Base-by-base conservation (phyloP, 2,113 vertebrate genomes). In the Climacteris rufus region DNA sequence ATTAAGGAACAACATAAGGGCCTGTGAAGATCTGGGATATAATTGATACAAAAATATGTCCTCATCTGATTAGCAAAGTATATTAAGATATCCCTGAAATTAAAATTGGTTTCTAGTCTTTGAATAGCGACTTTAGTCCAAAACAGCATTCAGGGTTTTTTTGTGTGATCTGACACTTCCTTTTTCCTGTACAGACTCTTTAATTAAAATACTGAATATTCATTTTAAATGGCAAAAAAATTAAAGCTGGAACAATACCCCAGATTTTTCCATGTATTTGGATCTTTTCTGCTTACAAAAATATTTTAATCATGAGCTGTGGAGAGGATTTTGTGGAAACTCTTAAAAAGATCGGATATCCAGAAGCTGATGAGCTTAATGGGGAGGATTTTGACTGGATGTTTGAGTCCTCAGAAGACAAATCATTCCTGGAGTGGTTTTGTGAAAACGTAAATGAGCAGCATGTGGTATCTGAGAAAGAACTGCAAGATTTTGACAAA, bases 341-440 rank as follows among this genome's bases (percentile, higher is more conserved):
- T 9, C 96, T 99, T 61, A 97, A 97, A 85, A 98, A 97, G 91
- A 97, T 99, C 52, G 97, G 98, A 85, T 99, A 98, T 97, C 98
- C 98, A 23, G 97, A 97, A 54, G 98, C 98, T 7, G 93, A 97
- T 50, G 88, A 84, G 16, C 98, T 99, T 65, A 98, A 98, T 89
- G 98, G 98, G 81, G 99, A 98, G 17, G 99, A 99, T 94, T 99
- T 99, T 90, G 99, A 99, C 94, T 99, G 99, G 99, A 96, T 99
- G 78, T 99, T 99, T 96, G 99, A 99, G 54, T 93, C 97, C 31
- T 97, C 72, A 1, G 99, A 99, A 93, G 98, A 97, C 52, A 98
- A 94, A 66, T 93, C 98, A 7, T 98, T 99, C 91, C 83, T 99
- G 93, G 98, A 98, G 22, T 99, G 99, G 96, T 98, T 99, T 89